phyloP scores from a whole-genome alignment of 2,113 vertebrate species.

The Mystacornis crossleyi region DNA sequence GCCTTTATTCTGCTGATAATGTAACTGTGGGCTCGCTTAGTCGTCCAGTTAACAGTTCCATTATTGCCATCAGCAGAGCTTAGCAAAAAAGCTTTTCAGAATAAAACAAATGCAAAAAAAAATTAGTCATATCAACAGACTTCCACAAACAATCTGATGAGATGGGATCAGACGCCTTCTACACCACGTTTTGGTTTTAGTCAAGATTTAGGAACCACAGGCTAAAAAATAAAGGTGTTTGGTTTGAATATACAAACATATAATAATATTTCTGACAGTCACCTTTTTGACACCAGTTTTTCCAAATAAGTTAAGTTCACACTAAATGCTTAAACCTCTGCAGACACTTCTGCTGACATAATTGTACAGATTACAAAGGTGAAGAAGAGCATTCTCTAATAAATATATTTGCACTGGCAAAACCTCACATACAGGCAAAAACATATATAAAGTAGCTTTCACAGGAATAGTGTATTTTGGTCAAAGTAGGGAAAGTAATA shows the following conservation, averaged over 20 bases:
- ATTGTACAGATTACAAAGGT: background rate
- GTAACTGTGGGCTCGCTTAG: constrained; percentile 83
- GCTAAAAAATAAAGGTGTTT: background rate
- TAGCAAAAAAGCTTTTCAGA: constrained; percentile 87
- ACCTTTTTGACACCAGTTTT: background rate
- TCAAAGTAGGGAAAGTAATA: background rate
- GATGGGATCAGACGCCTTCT: background rate
- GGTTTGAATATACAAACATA: background rate
- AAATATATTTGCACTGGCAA: background rate
- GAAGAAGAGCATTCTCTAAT: background rate
- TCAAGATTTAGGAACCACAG: background rate
- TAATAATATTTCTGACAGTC: background rate
- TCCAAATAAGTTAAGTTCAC: background rate
- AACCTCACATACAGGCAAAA: background rate
- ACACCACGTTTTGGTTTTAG: background rate
- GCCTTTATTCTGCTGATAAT: constrained; percentile 87
- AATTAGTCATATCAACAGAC: constrained; percentile 72
- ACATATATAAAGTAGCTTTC: background rate
- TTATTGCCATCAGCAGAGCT: constrained; percentile 83
- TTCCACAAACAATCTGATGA: constrained; percentile 32
- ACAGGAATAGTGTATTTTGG: background rate
- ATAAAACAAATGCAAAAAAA: constrained; percentile 78
- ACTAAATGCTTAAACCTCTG: background rate
- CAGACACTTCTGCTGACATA: background rate
- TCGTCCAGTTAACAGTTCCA: constrained; percentile 83